Evolutionary conservation across 2,888 invertebrate genomes (phyloP).

Genomic region (Dasypogon diadema): DNA sequence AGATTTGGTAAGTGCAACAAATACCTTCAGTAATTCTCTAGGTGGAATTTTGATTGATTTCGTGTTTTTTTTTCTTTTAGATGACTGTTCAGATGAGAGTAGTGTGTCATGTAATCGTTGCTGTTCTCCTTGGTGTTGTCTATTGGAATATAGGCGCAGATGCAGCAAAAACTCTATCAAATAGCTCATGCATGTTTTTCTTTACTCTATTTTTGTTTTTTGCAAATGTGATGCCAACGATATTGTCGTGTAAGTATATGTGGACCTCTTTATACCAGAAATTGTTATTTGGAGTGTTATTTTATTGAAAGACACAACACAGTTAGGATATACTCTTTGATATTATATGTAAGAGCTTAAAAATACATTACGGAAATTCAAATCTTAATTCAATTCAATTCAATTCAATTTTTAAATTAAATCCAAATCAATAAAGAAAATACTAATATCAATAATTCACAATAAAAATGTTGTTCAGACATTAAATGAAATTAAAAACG

Average conservation of each 20-base stretch:
- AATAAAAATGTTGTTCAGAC: no score
- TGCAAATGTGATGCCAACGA: constrained; percentile 90
- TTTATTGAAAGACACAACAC: no score
- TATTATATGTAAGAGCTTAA: no score
- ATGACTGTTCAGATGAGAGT: constrained; percentile 74
- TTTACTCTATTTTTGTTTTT: constrained; percentile 92
- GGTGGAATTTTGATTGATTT: background rate
- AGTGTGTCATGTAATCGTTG: constrained; percentile 82
- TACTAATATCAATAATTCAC: no score
- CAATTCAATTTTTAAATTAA: no score
- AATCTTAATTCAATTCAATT: no score
- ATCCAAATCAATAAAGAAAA: no score
- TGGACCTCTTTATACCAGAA: no score
- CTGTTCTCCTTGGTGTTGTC: constrained; percentile 82
- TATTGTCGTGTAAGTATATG: constrained; percentile 86
- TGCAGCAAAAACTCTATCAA: constrained; percentile 83
- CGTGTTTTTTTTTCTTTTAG: constrained; percentile 57
- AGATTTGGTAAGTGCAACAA: constrained; percentile 60
- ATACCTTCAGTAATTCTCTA: background rate
- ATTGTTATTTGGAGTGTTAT: no score
- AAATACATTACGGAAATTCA: no score
- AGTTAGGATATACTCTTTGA: no score
- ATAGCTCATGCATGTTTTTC: constrained; percentile 90
- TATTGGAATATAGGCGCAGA: constrained; percentile 88
- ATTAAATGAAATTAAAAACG: no score